Base-by-base conservation (phyloP, 2,113 vertebrate genomes). In the Apistogramma diplotaenia region DNA sequence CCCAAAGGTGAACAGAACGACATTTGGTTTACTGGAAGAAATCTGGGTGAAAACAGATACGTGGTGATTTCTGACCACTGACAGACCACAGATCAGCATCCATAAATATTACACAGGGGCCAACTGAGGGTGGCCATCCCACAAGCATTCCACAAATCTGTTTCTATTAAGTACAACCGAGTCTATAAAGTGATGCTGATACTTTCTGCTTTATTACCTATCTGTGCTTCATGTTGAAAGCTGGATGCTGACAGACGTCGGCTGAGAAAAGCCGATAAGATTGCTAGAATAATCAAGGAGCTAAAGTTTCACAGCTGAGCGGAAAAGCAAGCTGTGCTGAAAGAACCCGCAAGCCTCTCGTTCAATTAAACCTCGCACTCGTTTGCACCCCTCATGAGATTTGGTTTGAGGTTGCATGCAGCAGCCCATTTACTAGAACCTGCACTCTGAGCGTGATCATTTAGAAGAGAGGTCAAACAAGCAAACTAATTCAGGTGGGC, bases 141-240 rank as follows among this genome's bases (percentile, higher is more conserved):
- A 90, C 93, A 93, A 88, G 86, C 89, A 94, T 94, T 94, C 92
- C 88, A 86, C 89, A 84, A 85, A 94, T 94, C 93, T 79, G 87
- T 86, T 93, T 87, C 89, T 91, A 93, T 92, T 93, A 93, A 88
- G 87, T 58, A 76, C 61, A 31, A 86, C 56, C 18, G 72, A 57
- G 83, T 84, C 74, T 81, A 75, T 80, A 81, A 79, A 76, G 79
- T 43, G 71, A 79, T 72, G 62, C 54, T 78, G 84, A 85, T 58
- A 43, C 60, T 27, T 51, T 77, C 59, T 35, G 49, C 80, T 61
- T 53, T 74, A 78, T 86, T 81, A 86, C 86, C 65, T 55, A 74
- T 87, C 78, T 35, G 65, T 56, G 57, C 58, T 83, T 88, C 71
- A 21, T 74, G 49, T 61, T 82, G 78, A 78, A 40, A 57, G 65